Percentiles rank a stretch among this genome's conserved stretches.
phyloP scores from a whole-genome alignment of 2,888 invertebrate species.

The Eledona agricola region DNA sequence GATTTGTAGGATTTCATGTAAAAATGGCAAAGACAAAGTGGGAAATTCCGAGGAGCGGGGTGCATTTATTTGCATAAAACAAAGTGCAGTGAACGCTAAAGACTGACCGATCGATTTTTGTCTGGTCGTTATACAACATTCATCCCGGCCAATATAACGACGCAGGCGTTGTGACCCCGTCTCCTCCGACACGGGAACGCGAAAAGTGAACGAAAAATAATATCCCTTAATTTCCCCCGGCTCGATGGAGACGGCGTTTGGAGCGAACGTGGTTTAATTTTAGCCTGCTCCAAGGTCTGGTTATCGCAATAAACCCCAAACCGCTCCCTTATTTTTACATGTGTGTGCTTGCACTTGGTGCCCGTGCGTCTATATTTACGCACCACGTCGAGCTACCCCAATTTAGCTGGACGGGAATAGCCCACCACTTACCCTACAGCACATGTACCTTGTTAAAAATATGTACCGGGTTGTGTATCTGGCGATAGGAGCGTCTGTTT shows the following conservation, averaged over 20 bases:
- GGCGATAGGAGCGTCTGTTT: constrained; percentile 30
- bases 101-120: constrained; percentile 38
- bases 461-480: constrained; percentile 21
- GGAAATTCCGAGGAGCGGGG: constrained; percentile 18
- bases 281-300: constrained; percentile 40
- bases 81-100: constrained; percentile 45
- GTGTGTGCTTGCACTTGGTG: constrained; percentile 42
- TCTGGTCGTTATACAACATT: constrained; percentile 24
- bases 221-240: constrained; percentile 14
- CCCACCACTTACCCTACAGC: constrained; percentile 7
- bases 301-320: constrained; percentile 42
- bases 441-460: constrained; percentile 17
- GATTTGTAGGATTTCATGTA: too few species aligned
- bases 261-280: constrained; percentile 32
- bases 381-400: constrained; percentile 32
- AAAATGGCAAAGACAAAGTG: too few species aligned
- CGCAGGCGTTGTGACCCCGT: constrained; percentile 38
- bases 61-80: constrained; percentile 40
- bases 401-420: constrained; percentile 12
- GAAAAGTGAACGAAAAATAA: constrained; percentile 28
- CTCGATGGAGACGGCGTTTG: constrained; percentile 2
- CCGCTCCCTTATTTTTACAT: constrained; percentile 41
- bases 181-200: constrained; percentile 10
- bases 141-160: constrained; percentile 24
- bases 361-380: constrained; percentile 39